Percentiles rank a stretch among this genome's conserved stretches.
Conservation (phyloP, 1,140 invertebrate species). For the Rhyzopertha dominica region DNA sequence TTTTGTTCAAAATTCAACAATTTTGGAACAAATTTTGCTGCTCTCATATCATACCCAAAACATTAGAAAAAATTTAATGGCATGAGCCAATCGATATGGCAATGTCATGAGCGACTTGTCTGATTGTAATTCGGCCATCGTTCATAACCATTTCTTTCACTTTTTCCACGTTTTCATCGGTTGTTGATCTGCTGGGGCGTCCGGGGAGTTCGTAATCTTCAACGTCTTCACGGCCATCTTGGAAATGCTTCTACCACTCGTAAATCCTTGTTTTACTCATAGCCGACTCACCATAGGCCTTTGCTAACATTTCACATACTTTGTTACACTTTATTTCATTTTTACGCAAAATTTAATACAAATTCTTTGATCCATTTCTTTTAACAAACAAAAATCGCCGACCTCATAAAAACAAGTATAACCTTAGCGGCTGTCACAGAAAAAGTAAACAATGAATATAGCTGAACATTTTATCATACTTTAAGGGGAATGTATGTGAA, state of each 20-base stretch:
- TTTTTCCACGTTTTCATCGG: constrained; percentile 30
- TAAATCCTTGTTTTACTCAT: constrained; percentile 6
- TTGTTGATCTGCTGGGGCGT: constrained; percentile 27
- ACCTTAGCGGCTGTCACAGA: too few species aligned
- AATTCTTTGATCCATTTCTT: constrained; percentile 1
- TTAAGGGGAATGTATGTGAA: too few species aligned
- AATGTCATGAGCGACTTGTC: constrained; percentile 25
- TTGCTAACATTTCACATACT: too few species aligned
- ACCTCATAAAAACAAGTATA: background rate
- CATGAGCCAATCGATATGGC: constrained; percentile 6
- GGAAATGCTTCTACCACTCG: constrained; percentile 5
- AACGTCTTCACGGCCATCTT: constrained; percentile 6
- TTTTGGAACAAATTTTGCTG: constrained; percentile 9
- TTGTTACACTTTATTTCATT: background rate
- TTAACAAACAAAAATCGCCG: background rate
- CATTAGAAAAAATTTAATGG: background rate
- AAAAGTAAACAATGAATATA: too few species aligned
- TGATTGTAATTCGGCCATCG: constrained; percentile 30
- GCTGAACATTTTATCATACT: too few species aligned
- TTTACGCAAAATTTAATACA: background rate
- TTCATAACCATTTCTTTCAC: constrained; percentile 29
- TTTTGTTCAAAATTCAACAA: constrained; percentile 8
- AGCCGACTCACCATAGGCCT: constrained; percentile 7
- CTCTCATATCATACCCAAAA: constrained; percentile 7
- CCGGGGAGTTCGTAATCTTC: constrained; percentile 14